phyloP scores from a whole-genome alignment of 2,888 invertebrate species.

The Trichogramma evanescens region DNA sequence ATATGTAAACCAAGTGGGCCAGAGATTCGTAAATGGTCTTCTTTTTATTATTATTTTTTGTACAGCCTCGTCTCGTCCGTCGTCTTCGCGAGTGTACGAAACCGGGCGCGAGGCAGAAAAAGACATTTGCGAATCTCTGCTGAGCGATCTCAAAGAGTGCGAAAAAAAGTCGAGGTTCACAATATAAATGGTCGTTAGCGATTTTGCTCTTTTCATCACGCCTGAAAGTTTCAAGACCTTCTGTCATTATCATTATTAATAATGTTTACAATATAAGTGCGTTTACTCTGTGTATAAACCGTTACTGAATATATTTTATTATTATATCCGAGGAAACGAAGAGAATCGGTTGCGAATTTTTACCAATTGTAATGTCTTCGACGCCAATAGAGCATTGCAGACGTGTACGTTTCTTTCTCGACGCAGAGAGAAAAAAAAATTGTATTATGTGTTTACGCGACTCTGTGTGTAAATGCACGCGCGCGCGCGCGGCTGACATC shows the following conservation, averaged over 20 bases:
- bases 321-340: not conserved
- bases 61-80: constrained; percentile 5
- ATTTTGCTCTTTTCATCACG: constrained; percentile 13
- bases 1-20: constrained; percentile 16
- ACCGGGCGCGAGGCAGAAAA: constrained; percentile 7
- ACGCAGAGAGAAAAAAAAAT: too few relatives aligned
- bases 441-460: too few relatives aligned
- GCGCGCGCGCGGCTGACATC: too few relatives aligned
- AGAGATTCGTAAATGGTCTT: constrained; percentile 24
- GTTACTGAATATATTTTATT: not conserved
- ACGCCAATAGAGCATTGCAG: not conserved
- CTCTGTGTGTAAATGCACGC: too few relatives aligned
- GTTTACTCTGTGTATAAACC: too few relatives aligned
- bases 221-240: too few relatives aligned
- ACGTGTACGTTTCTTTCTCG: too few relatives aligned
- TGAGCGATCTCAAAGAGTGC: constrained; percentile 36
- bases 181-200: constrained; percentile 10
- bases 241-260: too few relatives aligned
- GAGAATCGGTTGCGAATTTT: constrained; percentile 20
- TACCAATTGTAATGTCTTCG: constrained; percentile 15
- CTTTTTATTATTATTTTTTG: not conserved
- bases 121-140: constrained; percentile 20
- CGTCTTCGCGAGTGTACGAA: constrained; percentile 23
- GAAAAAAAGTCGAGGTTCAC: constrained; percentile 27
- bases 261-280: too few relatives aligned